Conservation (phyloP, 1,140 invertebrate genomes). For the Drosophila auraria region DNA sequence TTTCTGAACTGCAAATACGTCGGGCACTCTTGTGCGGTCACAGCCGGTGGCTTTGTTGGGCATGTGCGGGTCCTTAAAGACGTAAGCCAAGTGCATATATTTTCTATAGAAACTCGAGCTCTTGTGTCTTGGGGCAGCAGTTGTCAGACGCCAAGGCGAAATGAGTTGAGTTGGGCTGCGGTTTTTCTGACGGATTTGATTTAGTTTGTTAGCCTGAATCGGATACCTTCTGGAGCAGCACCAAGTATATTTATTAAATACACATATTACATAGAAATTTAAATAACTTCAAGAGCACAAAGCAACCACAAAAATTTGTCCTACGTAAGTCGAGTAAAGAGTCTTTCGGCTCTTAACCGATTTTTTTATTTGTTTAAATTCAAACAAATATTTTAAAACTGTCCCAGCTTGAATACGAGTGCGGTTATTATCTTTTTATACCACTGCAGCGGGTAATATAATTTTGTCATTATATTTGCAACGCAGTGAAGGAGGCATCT, state of each 20-base stretch:
- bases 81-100: conserved; percentile 41
- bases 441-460: no score
- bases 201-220: conserved; percentile 56
- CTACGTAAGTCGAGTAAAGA: no score
- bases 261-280: background rate
- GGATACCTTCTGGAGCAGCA: conserved; percentile 21
- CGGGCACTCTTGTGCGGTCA: conserved; percentile 54
- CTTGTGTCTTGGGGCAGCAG: conserved; percentile 58
- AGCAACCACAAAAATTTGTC: no score
- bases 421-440: no score
- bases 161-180: conserved; percentile 61
- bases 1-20: conserved; percentile 40
- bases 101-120: conserved; percentile 28
- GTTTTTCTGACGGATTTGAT: conserved; percentile 71
- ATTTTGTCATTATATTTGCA: no score
- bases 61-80: conserved; percentile 47
- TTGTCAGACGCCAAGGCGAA: conserved; percentile 56
- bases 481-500: no score
- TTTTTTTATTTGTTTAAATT: no score
- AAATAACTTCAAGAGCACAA: no score
- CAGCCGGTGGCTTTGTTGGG: conserved; percentile 32
- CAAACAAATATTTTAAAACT: no score
- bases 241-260: background rate
- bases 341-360: no score
- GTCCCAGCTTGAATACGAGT: no score